These are phyloP conservation scores for Synergus laeviventris DNA, from an alignment of 2,888 invertebrate genomes.

Conservation along the genomic window DNA sequence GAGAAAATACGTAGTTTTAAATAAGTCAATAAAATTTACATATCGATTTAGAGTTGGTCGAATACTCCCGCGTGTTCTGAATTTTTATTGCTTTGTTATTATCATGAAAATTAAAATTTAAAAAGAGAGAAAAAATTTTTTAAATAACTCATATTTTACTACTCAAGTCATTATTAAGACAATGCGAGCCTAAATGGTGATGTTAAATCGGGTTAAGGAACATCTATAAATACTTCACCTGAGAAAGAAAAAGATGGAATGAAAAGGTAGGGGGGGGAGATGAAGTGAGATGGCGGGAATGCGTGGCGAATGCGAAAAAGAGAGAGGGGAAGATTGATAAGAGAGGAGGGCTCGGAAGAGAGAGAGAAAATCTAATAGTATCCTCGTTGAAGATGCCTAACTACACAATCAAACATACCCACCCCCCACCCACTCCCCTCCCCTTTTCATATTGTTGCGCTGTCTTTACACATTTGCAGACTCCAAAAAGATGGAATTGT, in stretches of 20 bases:
- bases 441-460: conserved; percentile 7
- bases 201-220: conserved; percentile 75
- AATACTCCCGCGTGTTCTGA: conserved; percentile 21
- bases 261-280: conserved; percentile 42
- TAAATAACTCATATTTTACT: conserved; percentile 41
- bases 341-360: conserved; percentile 42
- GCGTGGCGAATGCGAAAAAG: conserved; percentile 41
- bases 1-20: background rate
- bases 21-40: conserved; percentile 37
- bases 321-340: conserved; percentile 43
- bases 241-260: conserved; percentile 44
- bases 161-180: conserved; percentile 50
- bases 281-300: conserved; percentile 38
- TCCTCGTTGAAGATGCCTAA: conserved; percentile 70
- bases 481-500: background rate
- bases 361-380: conserved; percentile 68
- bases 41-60: conserved; percentile 43
- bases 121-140: conserved; percentile 12
- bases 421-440: background rate
- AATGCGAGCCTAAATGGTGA: conserved; percentile 59
- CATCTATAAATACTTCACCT: conserved; percentile 73
- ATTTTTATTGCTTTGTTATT: conserved; percentile 17
- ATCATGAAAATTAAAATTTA: background rate
- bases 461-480: conserved; percentile 16
- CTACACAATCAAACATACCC: conserved; percentile 61